Evolutionary conservation across 2,888 invertebrate genomes (phyloP).

Genomic region (Thyatira batis): DNA sequence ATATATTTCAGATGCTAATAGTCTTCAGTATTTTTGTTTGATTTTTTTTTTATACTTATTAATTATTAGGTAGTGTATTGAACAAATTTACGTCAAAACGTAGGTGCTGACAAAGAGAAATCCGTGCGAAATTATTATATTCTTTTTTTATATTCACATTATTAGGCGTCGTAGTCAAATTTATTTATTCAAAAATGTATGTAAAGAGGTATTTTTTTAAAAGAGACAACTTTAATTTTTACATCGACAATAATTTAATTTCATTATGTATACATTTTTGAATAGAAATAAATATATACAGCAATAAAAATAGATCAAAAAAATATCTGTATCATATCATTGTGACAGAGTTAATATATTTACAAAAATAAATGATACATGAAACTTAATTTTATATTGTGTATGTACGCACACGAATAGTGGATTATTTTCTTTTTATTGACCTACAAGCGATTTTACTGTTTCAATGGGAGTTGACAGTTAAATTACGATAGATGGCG

Average conservation of each 20-base stretch:
- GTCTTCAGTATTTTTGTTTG: slow-evolving; percentile 6
- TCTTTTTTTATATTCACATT: neutral
- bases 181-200: neutral
- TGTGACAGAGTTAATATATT: slow-evolving; percentile 27
- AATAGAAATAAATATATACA: neutral
- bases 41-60: slow-evolving; percentile 12
- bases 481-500: neutral
- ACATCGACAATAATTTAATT: neutral
- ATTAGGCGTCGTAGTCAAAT: neutral
- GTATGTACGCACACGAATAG: slow-evolving; percentile 47
- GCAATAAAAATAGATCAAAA: neutral
- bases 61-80: slow-evolving; percentile 40
- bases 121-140: neutral
- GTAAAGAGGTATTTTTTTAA: neutral
- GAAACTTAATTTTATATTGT: slow-evolving; percentile 22
- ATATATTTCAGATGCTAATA: neutral
- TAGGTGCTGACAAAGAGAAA: slow-evolving; percentile 52
- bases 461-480: neutral
- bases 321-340: slow-evolving; percentile 14
- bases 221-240: neutral
- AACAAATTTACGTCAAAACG: slow-evolving; percentile 54
- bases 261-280: neutral
- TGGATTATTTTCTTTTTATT: slow-evolving; percentile 51
- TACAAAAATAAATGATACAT: slow-evolving; percentile 22
- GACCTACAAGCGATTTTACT: slow-evolving; percentile 22